Evolutionary conservation across 2,888 invertebrate genomes (phyloP).

Genomic region (Amphipoea lucens): DNA sequence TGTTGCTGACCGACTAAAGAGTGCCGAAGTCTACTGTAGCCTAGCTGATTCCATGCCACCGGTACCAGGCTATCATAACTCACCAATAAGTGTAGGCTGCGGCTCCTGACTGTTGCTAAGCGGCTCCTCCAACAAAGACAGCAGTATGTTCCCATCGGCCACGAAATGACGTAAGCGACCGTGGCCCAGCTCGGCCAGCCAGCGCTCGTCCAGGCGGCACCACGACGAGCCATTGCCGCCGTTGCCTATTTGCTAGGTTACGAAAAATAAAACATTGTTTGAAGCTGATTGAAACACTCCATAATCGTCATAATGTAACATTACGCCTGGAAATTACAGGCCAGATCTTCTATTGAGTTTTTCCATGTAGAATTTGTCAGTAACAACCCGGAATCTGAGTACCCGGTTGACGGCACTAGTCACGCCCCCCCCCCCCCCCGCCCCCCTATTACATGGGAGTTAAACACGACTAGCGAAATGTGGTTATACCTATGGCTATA

Average conservation of each 20-base stretch:
- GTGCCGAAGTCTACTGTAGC: conserved; percentile 85
- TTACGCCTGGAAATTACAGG: not conserved
- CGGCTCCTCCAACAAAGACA: conserved; percentile 97
- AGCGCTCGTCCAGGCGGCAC: conserved; percentile 96
- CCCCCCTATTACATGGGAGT: not conserved
- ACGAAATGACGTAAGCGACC: conserved; percentile 93
- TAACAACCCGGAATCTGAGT: not conserved
- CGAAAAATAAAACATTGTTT: not conserved
- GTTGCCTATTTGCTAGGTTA: conserved; percentile 92
- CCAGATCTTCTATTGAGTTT: not conserved
- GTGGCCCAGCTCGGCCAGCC: conserved; percentile 92
- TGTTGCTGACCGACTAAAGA: conserved; percentile 92
- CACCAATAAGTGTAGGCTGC: conserved; percentile 95
- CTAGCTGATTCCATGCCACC: conserved; percentile 92
- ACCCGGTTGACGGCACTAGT: not conserved
- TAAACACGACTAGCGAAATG: not conserved
- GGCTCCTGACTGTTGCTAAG: conserved; percentile 98
- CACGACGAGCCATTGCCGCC: conserved; percentile 94
- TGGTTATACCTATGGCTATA: not conserved
- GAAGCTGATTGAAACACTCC: not conserved
- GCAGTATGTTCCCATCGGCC: conserved; percentile 96
- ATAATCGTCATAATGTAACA: not conserved
- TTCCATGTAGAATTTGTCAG: not conserved
- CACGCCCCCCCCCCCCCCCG: no score
- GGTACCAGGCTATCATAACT: conserved; percentile 50